Percentiles rank a stretch among this genome's conserved stretches.
Conservation (phyloP, 1,140 invertebrate species). For the Cydia pomonella region DNA sequence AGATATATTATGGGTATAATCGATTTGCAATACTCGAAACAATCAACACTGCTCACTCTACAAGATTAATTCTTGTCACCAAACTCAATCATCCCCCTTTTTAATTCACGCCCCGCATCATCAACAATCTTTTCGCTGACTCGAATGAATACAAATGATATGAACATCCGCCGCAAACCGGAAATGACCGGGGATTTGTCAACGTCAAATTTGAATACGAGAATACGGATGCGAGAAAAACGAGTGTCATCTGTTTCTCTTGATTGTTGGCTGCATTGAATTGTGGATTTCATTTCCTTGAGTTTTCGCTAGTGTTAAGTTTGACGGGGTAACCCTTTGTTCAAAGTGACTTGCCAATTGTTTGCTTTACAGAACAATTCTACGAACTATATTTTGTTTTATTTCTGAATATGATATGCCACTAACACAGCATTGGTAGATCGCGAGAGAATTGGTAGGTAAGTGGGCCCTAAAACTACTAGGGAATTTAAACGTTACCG, state of each 20-base stretch:
- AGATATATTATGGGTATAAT: too few species aligned
- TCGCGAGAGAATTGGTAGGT: too few species aligned
- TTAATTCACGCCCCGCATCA: constrained; percentile 52
- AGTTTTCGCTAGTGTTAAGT: constrained; percentile 16
- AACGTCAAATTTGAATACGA: constrained; percentile 77
- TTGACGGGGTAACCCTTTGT: constrained; percentile 11
- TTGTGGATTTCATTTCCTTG: constrained; percentile 30
- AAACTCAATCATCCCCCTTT: constrained; percentile 37
- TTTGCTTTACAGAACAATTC: constrained; percentile 34
- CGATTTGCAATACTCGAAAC: constrained; percentile 9
- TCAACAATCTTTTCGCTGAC: constrained; percentile 49
- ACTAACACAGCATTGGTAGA: too few species aligned
- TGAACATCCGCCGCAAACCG: constrained; percentile 68
- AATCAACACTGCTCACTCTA: background rate
- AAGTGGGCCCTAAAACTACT: too few species aligned
- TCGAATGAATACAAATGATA: constrained; percentile 75
- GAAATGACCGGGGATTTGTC: constrained; percentile 76
- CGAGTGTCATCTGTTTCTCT: constrained; percentile 65
- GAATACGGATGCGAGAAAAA: constrained; percentile 68
- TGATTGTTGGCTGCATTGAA: constrained; percentile 30
- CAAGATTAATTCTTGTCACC: constrained; percentile 11
- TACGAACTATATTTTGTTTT: constrained; percentile 23
- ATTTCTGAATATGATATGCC: constrained; percentile 7
- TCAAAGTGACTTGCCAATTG: constrained; percentile 32
- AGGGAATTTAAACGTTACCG: too few species aligned